These are phyloP conservation scores for Dallia pectoralis DNA, from an alignment of 2,797 vertebrate species.

Conservation along the genomic window DNA sequence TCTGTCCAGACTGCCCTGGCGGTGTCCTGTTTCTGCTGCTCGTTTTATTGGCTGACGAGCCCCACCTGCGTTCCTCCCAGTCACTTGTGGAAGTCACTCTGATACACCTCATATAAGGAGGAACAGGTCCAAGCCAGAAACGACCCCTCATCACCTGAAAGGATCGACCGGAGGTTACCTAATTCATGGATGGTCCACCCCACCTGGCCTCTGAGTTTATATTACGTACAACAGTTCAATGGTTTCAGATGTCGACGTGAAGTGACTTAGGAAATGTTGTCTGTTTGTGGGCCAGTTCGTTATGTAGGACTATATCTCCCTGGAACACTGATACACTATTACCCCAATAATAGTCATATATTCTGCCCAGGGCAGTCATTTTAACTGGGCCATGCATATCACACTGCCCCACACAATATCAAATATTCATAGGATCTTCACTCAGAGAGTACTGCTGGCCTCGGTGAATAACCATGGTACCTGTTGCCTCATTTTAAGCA, in stretches of 20 bases:
- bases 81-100: conserved; percentile 17
- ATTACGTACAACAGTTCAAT: not conserved
- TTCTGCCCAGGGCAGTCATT: conserved; percentile 16
- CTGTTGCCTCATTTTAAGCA: not conserved
- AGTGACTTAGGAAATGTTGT: not conserved
- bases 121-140: conserved; percentile 10
- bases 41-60: conserved; percentile 46
- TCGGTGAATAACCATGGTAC: not conserved
- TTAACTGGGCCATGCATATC: conserved; percentile 14
- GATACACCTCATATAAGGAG: conserved; percentile 26
- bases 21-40: conserved; percentile 52
- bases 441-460: not conserved
- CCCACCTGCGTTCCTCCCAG: conserved; percentile 43
- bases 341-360: conserved; percentile 22
- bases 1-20: conserved; percentile 60
- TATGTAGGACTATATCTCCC: conserved; percentile 30
- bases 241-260: not conserved
- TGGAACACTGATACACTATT: not conserved
- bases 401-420: not conserved
- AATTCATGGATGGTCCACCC: no score
- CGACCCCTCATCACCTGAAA: not conserved
- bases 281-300: not conserved
- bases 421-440: not conserved
- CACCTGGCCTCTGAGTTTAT: not conserved
- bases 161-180: not conserved